Percentiles rank a stretch among this genome's conserved stretches.
Evolutionary conservation across 2,113 vertebrate species (phyloP).

Genomic region (Neodon shergylaensis): DNA sequence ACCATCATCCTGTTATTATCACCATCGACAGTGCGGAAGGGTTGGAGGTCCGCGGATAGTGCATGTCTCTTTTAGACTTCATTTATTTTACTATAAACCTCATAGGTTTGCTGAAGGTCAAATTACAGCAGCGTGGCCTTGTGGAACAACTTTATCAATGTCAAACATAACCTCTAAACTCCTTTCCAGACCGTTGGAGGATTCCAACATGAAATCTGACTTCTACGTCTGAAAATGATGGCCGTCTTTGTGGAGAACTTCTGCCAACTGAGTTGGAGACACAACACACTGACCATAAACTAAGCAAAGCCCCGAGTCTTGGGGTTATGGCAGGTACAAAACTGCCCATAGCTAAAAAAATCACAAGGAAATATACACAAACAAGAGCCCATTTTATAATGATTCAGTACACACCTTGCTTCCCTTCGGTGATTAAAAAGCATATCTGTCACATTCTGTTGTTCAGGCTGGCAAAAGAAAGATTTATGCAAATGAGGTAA

Average conservation of each 20-base stretch:
- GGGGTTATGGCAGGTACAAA: not conserved
- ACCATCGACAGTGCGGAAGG: not conserved
- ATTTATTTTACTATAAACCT: not conserved
- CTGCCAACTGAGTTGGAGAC: not conserved
- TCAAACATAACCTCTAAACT: slow-evolving; percentile 55
- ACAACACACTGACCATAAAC: not conserved
- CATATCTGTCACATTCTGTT: not conserved
- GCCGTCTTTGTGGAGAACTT: not conserved
- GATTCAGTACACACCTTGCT: not conserved
- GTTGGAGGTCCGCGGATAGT: not conserved
- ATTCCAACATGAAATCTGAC: not conserved
- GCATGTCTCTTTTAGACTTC: slow-evolving; percentile 1
- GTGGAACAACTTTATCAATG: slow-evolving; percentile 40
- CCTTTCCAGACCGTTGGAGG: slow-evolving; percentile 62
- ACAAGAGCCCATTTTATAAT: not conserved
- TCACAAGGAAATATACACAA: not conserved
- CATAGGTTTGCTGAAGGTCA: slow-evolving; percentile 25
- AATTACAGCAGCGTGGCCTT: not conserved
- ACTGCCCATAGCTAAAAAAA: not conserved
- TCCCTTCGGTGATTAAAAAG: slow-evolving; percentile 16
- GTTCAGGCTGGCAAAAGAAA: slow-evolving; percentile 48
- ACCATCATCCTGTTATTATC: not conserved
- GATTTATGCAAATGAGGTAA: slow-evolving; percentile 45
- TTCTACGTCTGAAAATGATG: slow-evolving; percentile 37
- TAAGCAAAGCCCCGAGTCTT: not conserved